These are phyloP conservation scores for Uloborus diversus DNA, from an alignment of 1,140 invertebrate species.

Conservation along the genomic window DNA sequence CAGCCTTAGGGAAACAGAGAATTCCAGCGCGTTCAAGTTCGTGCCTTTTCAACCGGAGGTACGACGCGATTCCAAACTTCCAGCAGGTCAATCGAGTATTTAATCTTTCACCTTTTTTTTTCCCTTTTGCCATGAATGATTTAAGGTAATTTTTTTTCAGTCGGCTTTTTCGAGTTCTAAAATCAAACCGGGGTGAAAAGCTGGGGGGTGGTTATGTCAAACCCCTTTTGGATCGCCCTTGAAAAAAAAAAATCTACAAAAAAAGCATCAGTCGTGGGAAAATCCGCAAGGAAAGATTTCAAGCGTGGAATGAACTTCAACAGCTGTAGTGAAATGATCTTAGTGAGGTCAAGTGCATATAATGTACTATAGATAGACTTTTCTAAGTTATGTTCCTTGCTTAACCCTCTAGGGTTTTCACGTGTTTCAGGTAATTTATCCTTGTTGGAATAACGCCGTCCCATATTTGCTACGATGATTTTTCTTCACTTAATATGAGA, in stretches of 20 bases:
- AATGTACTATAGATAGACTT: not conserved
- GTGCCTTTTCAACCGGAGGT: slow-evolving; percentile 49
- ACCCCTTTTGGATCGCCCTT: not conserved
- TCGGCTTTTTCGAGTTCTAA: not conserved
- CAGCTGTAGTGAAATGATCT: not conserved
- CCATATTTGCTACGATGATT: not conserved
- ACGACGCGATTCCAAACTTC: slow-evolving; percentile 27
- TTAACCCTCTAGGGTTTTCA: slow-evolving; percentile 11
- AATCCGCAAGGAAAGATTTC: not conserved
- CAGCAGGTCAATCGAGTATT: slow-evolving; percentile 46
- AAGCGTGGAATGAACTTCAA: not conserved
- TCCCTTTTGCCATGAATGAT: not conserved
- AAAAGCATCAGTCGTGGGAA: not conserved
- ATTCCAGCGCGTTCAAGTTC: slow-evolving; percentile 53
- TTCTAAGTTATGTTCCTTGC: not conserved
- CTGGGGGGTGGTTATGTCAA: not conserved
- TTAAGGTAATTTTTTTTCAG: slow-evolving; percentile 11
- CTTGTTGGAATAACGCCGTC: slow-evolving; percentile 1
- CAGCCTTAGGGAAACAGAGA: slow-evolving; percentile 7
- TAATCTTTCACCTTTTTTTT: slow-evolving; percentile 33
- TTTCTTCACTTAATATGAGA: too few species aligned
- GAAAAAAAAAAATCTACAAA: too few species aligned
- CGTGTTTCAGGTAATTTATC: slow-evolving; percentile 10
- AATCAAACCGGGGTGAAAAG: not conserved
- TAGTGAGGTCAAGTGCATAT: slow-evolving; percentile 36